These are phyloP conservation scores for Trachelus iudaicus DNA, from an alignment of 2,888 invertebrate species.

Conservation along the genomic window DNA sequence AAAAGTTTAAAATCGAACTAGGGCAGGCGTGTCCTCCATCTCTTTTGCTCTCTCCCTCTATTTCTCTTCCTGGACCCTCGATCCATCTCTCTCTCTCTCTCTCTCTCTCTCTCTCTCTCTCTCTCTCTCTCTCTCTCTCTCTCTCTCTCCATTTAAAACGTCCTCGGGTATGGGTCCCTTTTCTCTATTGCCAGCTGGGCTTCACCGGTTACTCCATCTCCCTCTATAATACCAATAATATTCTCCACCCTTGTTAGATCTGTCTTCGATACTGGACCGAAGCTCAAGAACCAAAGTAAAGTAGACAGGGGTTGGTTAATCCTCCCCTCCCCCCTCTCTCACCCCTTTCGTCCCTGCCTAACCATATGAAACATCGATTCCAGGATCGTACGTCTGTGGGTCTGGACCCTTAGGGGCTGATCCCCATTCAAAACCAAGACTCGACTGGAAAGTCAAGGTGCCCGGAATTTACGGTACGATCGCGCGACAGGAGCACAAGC, in stretches of 20 bases:
- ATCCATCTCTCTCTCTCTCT: not conserved
- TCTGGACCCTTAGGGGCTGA: too few species aligned
- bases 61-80: not conserved
- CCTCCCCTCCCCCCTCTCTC: too few species aligned
- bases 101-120: not conserved
- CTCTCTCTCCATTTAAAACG: not conserved
- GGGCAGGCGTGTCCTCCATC: not conserved
- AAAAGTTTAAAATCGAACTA: constrained; percentile 32
- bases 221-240: not conserved
- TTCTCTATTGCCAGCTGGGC: not conserved
- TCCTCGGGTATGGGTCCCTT: not conserved
- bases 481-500: too few species aligned
- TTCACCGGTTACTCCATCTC: not conserved
- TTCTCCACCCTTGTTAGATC: not conserved
- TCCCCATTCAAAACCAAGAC: too few species aligned
- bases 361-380: too few species aligned
- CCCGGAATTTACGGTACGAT: too few species aligned
- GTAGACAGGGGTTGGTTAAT: too few species aligned
- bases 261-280: not conserved
- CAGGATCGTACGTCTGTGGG: too few species aligned
- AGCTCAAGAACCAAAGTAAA: too few species aligned
- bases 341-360: too few species aligned
- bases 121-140: not conserved
- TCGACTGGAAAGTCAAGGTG: too few species aligned
- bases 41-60: not conserved